Base-by-base conservation (phyloP, 1,140 invertebrate genomes). In the Aphis gossypii region DNA sequence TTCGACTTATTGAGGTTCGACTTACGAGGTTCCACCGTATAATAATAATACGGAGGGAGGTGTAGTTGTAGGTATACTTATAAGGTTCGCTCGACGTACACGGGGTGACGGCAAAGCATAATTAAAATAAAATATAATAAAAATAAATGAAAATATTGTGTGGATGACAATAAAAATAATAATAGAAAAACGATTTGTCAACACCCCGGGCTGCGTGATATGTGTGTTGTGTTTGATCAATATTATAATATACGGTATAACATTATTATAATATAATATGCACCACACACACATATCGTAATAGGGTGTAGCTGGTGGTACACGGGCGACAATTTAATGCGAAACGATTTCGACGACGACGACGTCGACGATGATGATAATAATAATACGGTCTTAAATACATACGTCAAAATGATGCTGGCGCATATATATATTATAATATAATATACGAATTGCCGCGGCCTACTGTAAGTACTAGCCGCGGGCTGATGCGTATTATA, bases 261-360 rank as follows among this genome's bases (percentile, higher is more conserved):
- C n/a, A 76, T 76, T n/a, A 76, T 76, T n/a, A 51, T 51, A 11
- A 46, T 51, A 76, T 76, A 76, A 76, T n/a, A 9, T 76, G 60
- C 60, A 35, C 60, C n/a, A 76, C 60, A 35, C 60, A 14, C 30
- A 68, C 7, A 7, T 14, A 76, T 76, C 14, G 4, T 76, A 76
- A 30, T 76, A 76, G 60, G n/a, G 30, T 35, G 60, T 76, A 60
- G 11, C 2, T 2, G 30, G 60, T n/a, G 60, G 60, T 76, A 76
- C 60, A 76, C n/a, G 23, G 89, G 89, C 68, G 54, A 90, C 38
- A 44, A 90, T 90, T 60, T 90, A 68, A 68, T 46, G 89, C 44
- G 44, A 11, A 30, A 90, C 2, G 48, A 88, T 88, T 88, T 51
- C 46, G 86, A 88, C 18, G 48, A 51, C 2, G 86, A 87, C 46